Evolutionary conservation across 2,888 invertebrate genomes (phyloP).

Genomic region (Amphipyra tragopoginis): DNA sequence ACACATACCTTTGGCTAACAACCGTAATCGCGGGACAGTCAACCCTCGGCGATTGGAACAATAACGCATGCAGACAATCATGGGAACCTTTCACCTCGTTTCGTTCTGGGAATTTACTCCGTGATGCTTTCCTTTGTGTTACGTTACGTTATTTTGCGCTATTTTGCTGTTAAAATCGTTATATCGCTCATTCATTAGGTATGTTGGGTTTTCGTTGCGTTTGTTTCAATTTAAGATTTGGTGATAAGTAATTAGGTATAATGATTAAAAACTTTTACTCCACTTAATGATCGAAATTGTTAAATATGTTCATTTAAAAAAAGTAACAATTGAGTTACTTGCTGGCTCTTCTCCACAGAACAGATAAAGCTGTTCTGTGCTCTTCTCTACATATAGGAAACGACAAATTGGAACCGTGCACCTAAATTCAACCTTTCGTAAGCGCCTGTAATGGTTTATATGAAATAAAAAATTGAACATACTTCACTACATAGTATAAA

Average conservation of each 20-base stretch:
- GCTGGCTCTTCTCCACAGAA: too few relatives aligned
- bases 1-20: constrained; percentile 18
- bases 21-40: constrained; percentile 24
- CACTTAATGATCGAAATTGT: too few relatives aligned
- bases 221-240: neutral
- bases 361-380: too few relatives aligned
- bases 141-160: constrained; percentile 54
- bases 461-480: too few relatives aligned
- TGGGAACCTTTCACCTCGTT: constrained; percentile 79
- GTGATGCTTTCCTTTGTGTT: constrained; percentile 72
- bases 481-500: too few relatives aligned
- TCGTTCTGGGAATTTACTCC: constrained; percentile 71
- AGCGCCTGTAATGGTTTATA: too few relatives aligned
- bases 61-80: constrained; percentile 67
- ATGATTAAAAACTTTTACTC: too few relatives aligned
- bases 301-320: too few relatives aligned
- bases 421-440: too few relatives aligned
- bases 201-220: neutral
- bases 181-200: constrained; percentile 12
- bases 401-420: too few relatives aligned
- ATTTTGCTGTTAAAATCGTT: constrained; percentile 19
- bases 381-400: too few relatives aligned
- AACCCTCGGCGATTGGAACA: constrained; percentile 60
- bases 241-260: neutral
- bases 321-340: too few relatives aligned